These are phyloP conservation scores for Geotria australis DNA, from an alignment of 2,797 vertebrate species.

Conservation along the genomic window DNA sequence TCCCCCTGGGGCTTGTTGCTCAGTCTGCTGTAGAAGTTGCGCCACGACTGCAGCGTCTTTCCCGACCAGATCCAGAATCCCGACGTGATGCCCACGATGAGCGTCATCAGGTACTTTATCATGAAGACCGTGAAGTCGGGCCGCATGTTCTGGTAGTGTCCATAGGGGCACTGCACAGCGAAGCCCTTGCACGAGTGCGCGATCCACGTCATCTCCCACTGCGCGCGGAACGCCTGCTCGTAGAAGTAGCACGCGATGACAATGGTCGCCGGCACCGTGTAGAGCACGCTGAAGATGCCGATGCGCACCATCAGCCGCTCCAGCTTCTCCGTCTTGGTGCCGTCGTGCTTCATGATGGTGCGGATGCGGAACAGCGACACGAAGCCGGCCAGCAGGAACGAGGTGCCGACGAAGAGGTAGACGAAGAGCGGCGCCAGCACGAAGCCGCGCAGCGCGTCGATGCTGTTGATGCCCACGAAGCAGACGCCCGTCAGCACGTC, in stretches of 20 bases:
- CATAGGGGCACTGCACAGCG: conserved; percentile 59
- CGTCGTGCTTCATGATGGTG: conserved; percentile 93
- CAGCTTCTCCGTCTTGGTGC: conserved; percentile 82
- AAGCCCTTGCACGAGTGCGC: conserved; percentile 59
- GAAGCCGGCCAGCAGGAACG: conserved; percentile 70
- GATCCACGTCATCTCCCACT: conserved; percentile 80
- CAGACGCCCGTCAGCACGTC: conserved; percentile 74
- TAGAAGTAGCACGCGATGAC: conserved; percentile 95
- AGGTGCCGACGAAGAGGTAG: conserved; percentile 84
- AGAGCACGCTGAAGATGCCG: conserved; percentile 78
- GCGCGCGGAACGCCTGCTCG: conserved; percentile 70
- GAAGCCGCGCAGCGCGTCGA: conserved; percentile 61
- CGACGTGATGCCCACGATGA: conserved; percentile 89
- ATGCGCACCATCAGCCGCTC: conserved; percentile 85
- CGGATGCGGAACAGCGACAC: conserved; percentile 84
- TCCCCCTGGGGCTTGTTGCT: conserved; percentile 60
- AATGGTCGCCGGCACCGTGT: conserved; percentile 76
- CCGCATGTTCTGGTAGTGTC: conserved; percentile 41
- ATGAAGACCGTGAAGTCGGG: conserved; percentile 96
- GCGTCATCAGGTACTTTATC: conserved; percentile 98
- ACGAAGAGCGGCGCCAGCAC: conserved; percentile 75
- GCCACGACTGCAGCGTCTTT: conserved; percentile 90
- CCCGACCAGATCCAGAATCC: conserved; percentile 99
- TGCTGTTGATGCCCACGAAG: conserved; percentile 60
- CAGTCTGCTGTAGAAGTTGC: conserved; percentile 67